Conservation (phyloP, 2,888 invertebrate genomes). For the Agriopis leucophaearia region DNA sequence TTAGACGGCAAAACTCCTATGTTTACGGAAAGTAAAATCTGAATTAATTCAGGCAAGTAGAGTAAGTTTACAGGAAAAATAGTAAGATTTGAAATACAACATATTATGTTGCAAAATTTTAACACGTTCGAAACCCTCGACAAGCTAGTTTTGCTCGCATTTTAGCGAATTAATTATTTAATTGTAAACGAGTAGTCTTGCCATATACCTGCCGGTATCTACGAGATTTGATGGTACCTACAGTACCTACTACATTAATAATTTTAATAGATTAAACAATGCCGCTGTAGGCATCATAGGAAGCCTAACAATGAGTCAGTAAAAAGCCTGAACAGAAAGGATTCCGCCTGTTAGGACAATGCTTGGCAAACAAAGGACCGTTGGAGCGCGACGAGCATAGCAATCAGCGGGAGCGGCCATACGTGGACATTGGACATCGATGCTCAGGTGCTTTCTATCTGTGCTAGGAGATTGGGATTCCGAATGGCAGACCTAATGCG, state of each 20-base stretch:
- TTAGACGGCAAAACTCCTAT: no score
- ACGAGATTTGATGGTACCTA: slow-evolving; percentile 10
- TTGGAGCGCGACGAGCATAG: slow-evolving; percentile 72
- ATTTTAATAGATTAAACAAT: slow-evolving; percentile 21
- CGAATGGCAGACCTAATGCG: not conserved
- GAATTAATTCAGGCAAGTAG: no score
- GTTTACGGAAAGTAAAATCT: no score
- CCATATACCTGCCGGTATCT: not conserved
- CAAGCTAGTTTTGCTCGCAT: no score
- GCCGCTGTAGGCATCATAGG: slow-evolving; percentile 30
- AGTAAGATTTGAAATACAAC: no score
- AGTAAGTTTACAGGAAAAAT: no score
- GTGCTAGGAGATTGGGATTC: slow-evolving; percentile 5
- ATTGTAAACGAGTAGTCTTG: not conserved
- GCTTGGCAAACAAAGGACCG: slow-evolving; percentile 75
- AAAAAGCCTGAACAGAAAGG: slow-evolving; percentile 68
- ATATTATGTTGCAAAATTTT: no score
- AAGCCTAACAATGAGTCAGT: slow-evolving; percentile 59
- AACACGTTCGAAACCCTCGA: no score
- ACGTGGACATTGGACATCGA: slow-evolving; percentile 22
- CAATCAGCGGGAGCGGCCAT: slow-evolving; percentile 66
- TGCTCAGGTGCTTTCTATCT: slow-evolving; percentile 29
- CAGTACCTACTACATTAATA: no score
- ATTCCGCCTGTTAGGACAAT: slow-evolving; percentile 64
- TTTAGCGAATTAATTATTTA: no score